Base-by-base conservation (phyloP, 2,113 vertebrate genomes). In the Mellivora capensis region DNA sequence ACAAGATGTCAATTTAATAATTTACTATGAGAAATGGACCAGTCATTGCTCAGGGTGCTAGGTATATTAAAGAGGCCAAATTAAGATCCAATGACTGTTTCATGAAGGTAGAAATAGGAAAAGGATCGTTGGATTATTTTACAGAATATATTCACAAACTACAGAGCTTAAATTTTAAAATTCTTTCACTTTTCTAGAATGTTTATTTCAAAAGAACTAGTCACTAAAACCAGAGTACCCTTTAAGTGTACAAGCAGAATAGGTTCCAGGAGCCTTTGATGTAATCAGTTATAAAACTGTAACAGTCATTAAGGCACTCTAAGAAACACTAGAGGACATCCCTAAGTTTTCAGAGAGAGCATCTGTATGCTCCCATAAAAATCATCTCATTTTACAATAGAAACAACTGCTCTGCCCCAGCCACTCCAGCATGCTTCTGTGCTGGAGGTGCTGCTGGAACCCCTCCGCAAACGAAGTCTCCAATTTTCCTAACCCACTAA, bases 201-300 rank as follows among this genome's bases (percentile, higher is more conserved):
- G 57, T 76, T 86, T 93, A 67, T 93, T 86, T 69, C 67, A 82
- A 89, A 91, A 94, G 39, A 92, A 92, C 20, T 49, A 74, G 6
- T 92, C 57, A 61, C 47, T 67, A 91, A n/a, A 90, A 84, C 20
- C 21, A 71, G 11, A 88, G 71, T 1, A 81, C 8, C 9, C 29
- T 86, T 79, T 42, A 59, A 69, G 13, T 44, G 59, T 93, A 7
- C 29, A 82, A 82, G n/a, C 6, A 39, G 9, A 79, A 90, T 25
- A 89, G 54, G 18, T 87, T 62, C 79, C 39, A 87, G 34, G 2
- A 2, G 2, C 84, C 42, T 80, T 94, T 87, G 37, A 94, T 94
- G 27, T 54, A 84, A 93, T 90, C 47, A 74, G 27, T 62, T 54
- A 87, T 47, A 72, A 12, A 94, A 80, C 42, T 87, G 9, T 29